Evolutionary conservation across 2,113 vertebrate genomes (phyloP).

Genomic region (Neopipo cinnamomea): DNA sequence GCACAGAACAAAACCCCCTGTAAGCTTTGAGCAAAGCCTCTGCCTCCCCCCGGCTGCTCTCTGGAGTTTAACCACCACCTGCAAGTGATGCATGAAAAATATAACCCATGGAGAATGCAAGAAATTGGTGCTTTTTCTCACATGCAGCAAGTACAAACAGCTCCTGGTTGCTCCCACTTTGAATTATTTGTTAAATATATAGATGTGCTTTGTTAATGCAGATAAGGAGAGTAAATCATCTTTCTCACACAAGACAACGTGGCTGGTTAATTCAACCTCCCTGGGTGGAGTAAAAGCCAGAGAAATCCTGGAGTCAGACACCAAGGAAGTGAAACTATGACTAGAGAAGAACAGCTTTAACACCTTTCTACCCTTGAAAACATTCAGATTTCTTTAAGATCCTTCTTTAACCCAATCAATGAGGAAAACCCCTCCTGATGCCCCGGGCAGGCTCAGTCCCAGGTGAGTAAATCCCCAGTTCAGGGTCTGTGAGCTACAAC

Average conservation of each 20-base stretch:
- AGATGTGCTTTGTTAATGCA: fast-evolving
- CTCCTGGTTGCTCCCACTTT: not conserved
- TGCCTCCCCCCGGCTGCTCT: no score
- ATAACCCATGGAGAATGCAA: fast-evolving
- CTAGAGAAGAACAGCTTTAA: not conserved
- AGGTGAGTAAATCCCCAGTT: fast-evolving
- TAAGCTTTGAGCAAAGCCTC: not conserved
- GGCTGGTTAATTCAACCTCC: not conserved
- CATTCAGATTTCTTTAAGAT: not conserved
- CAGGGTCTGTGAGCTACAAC: fast-evolving
- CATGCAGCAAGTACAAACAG: fast-evolving
- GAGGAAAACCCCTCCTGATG: not conserved
- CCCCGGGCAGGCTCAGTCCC: not conserved
- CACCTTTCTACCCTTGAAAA: not conserved
- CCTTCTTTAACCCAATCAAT: not conserved
- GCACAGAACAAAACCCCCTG: not conserved
- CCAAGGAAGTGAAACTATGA: not conserved
- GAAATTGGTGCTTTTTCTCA: no score
- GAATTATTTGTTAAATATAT: not conserved
- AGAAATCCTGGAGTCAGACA: not conserved
- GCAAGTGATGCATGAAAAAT: fast-evolving
- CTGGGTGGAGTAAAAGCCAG: not conserved
- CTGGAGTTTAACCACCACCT: not conserved
- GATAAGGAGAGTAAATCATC: no score
- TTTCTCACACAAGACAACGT: not conserved